Base-by-base conservation (phyloP, 2,888 invertebrate species). In the Lissocephala sabroskyi region DNA sequence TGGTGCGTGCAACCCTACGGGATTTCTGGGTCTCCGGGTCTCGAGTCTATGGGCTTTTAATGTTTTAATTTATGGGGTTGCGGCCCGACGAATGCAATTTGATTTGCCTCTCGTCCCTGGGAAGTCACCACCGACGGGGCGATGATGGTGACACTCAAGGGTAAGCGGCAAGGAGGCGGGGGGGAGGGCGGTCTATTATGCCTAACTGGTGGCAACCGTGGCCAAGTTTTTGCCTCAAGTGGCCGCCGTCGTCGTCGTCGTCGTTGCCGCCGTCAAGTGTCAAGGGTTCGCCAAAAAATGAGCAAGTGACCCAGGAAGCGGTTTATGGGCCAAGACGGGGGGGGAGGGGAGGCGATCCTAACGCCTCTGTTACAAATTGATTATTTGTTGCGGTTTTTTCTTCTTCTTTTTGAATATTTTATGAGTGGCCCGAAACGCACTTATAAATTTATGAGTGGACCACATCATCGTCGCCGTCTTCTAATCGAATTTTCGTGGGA, bases 361-460 rank as follows among this genome's bases (percentile, higher is more conserved):
- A 62, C 67, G 68, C 73, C 73, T 68, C 76, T 66, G 73, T 68
- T 66, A 60, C 71, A 71, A 71, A 71, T 71, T 75, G 71, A 71
- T 75, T 75, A 71, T 70, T 64, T 62, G 71, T 64, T 68, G 73
- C 64, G 58, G 62, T 62, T 66, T 59, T 56, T 54, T 49, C 52
- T 52, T 50, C 54, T 13, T 40, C 59, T 51, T 59, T 70, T 70
- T 64, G 48, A 36, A 49, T 59, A 62, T 70, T 73, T 70, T 56
- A 64, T 62, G 70, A 70, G 68, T 68, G 62, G 19, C 62, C 28
- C 39, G 36, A n/a, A n/a, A n/a, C 28, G 52, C 57, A 56, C 68
- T 74, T 66, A 70, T 70, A 74, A 70, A 70, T 74, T 70, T 70
- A 70, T 70, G 74, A 74, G 68, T 70, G 50, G 52, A 50, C 44